A percentile compares a stretch with the other conserved stretches of the same genome.
These are phyloP conservation scores for Protosalanx chinensis DNA, from an alignment of 2,797 vertebrate species.

Conservation along the genomic window DNA sequence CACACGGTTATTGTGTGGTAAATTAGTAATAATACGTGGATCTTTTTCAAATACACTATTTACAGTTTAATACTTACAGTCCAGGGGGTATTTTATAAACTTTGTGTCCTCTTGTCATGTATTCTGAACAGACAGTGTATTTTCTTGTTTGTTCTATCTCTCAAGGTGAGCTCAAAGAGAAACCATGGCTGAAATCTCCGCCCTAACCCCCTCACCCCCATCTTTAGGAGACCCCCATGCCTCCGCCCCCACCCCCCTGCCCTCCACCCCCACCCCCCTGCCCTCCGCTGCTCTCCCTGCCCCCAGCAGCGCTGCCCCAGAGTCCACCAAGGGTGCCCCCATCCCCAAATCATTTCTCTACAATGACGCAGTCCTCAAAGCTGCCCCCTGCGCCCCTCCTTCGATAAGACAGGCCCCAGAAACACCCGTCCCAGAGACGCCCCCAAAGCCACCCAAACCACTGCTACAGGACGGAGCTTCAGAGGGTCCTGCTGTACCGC, in stretches of 20 bases:
- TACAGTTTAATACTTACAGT: not conserved
- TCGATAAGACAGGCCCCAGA: constrained; percentile 8
- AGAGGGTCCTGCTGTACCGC: constrained; percentile 17
- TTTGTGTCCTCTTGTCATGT: not conserved
- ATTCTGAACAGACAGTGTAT: not conserved
- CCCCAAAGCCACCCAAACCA: constrained; percentile 18
- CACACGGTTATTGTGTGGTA: not conserved
- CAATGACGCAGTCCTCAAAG: constrained; percentile 56
- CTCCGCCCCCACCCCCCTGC: constrained; percentile 49
- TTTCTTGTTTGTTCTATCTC: not conserved
- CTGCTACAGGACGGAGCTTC: not conserved
- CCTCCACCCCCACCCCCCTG: constrained; percentile 52
- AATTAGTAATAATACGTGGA: not conserved
- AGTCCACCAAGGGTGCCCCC: constrained; percentile 39
- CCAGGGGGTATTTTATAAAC: not conserved
- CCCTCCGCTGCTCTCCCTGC: constrained; percentile 46
- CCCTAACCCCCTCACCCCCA: constrained; percentile 67
- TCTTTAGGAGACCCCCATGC: constrained; percentile 60
- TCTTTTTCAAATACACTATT: not conserved
- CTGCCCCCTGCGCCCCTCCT: constrained; percentile 24
- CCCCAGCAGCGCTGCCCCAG: constrained; percentile 30
- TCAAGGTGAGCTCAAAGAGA: constrained; percentile 52
- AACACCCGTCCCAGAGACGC: not conserved
- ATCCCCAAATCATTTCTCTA: constrained; percentile 68
- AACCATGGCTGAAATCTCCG: constrained; percentile 74